A percentile compares a stretch with the other conserved stretches of the same genome.
phyloP scores from a whole-genome alignment of 2,113 vertebrate species.

The Oncorhynchus clarkii region DNA sequence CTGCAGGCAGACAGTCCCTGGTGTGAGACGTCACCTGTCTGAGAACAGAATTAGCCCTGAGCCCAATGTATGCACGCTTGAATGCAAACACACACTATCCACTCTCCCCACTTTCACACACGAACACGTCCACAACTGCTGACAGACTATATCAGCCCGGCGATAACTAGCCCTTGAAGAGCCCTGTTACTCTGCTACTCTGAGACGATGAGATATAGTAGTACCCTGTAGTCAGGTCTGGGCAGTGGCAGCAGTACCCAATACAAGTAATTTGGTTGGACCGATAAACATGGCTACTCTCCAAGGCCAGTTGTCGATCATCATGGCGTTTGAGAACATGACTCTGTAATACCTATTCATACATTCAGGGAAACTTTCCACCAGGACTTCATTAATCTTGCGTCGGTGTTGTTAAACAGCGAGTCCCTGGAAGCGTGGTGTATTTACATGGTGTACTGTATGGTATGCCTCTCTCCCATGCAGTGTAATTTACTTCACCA shows the following conservation, averaged over 20 bases:
- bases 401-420: slow-evolving; percentile 6
- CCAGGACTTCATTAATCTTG: slow-evolving; percentile 26
- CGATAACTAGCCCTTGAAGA: neutral
- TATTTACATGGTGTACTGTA: slow-evolving; percentile 18
- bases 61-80: neutral
- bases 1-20: neutral
- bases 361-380: neutral
- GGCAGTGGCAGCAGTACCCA: slow-evolving; percentile 11
- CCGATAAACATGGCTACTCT: slow-evolving; percentile 22
- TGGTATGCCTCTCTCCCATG: neutral
- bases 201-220: slow-evolving; percentile 10
- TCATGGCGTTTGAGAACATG: slow-evolving; percentile 6
- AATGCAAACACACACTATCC: neutral
- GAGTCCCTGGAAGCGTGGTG: slow-evolving; percentile 10
- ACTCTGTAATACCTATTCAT: slow-evolving; percentile 19
- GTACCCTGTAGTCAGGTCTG: slow-evolving; percentile 10
- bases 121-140: neutral
- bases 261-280: slow-evolving; percentile 23
- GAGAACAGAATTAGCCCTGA: neutral
- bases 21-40: neutral
- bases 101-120: neutral
- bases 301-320: slow-evolving; percentile 18
- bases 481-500: neutral
- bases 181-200: slow-evolving; percentile 4
- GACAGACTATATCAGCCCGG: slow-evolving; percentile 12